Base-by-base conservation (phyloP, 2,888 invertebrate species). In the Uropetala carovei region DNA sequence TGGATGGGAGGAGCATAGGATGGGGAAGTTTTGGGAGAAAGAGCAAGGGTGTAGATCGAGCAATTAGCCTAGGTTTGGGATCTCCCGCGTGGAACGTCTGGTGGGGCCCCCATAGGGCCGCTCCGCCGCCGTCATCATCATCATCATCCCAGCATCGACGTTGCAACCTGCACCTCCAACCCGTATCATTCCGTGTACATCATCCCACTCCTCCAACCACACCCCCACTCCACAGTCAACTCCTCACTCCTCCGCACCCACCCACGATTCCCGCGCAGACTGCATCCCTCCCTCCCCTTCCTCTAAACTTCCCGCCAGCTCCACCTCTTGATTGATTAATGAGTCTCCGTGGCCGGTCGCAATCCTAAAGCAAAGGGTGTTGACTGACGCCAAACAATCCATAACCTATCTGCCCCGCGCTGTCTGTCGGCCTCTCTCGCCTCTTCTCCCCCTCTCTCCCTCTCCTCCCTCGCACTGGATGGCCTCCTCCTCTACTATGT, bases 311-410 rank as follows among this genome's bases (percentile, higher is more conserved):
- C 43, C 43, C 43, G 43, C 14, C 56, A 9, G 18, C 57, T 56
- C 89, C 30, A 59, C 59, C 85, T 60, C 60, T 68, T 89, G 89
- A 89, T 89, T 89, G 89, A 89, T 89, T 89, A 89, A 89, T 68
- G 89, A 89, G 89, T 64, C 89, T 68, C 89, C 43, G 43, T 60
- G 86, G 86, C 60, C 86, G 60, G 59, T 89, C 68, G 43, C 64
- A 64, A 68, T 89, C 89, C 89, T 30, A 89, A 89, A 89, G 89
- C 89, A 89, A 89, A 89, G 89, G 89, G 89, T 89, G 89, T 89
- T 89, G 89, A 89, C 89, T 64, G 89, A 89, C 60, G 89, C 89
- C 89, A 89, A 89, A 89, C 89, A 89, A 89, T 89, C 89, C 89
- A 89, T 89, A 89, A 89, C 89, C 89, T 89, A 89, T 89, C 89